Base-by-base conservation (phyloP, 1,140 invertebrate species). In the Zaprionus ghesquierei region DNA sequence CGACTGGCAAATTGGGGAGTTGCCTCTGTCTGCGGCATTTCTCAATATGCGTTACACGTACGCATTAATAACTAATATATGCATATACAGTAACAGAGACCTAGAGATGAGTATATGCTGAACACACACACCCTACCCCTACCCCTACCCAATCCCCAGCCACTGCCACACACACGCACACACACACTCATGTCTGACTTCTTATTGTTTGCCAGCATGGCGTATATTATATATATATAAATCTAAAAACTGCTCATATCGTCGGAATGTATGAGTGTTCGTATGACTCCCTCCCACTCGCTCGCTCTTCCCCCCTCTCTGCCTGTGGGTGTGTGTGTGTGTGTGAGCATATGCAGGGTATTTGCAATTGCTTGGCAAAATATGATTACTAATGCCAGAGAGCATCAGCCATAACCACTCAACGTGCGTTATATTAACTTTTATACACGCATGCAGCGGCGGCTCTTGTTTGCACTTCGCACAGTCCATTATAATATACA, bases 11-110 rank as follows among this genome's bases (percentile, higher is more conserved):
- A 76, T 75, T 75, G 61, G 79, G 64, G 72, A 76, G 68, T 56
- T 86, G 74, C 29, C 49, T 20, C 64, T 73, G 70, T 20, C 64
- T 73, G 70, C 82, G 78, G 69, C 81, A 64, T 81, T 86, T 87
- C 66, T 86, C 82, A 86, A 86, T 86, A 86, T 87, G 84, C 82
- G 79, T 73, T 89, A 41, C 82, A 87, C 82, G 82, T 87, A 89
- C 82, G 84, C 82, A 87, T 87, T 87, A 87, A 89, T 89, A 87
- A 87, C 82, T 87, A 87, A 89, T 87, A 86, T 86, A 86, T 86
- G 81, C 81, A 87, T 86, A 86, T 81, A 87, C 82, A 81, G 81
- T 85, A 80, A 65, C 78, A 77, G 65, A 74, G 53, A 61, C 56
- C 70, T 73, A 69, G 70, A 61, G 70, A 73, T 50, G 70, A 64